Conservation (phyloP, 2,888 invertebrate genomes). For the Eupithecia pulchellata region DNA sequence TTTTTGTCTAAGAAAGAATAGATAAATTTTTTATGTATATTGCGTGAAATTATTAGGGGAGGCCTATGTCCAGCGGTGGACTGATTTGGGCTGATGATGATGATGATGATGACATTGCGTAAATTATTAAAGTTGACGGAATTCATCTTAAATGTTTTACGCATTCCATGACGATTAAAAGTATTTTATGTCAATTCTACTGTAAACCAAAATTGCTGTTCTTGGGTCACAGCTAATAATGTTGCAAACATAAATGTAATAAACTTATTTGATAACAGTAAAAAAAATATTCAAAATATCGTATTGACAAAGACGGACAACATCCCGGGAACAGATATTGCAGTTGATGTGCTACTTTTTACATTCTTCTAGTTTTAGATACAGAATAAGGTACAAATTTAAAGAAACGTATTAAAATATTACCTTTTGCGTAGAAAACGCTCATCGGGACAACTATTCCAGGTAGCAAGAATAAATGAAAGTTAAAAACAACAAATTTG, state of each 20-base stretch:
- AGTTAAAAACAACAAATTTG: not conserved
- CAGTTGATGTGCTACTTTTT: not conserved
- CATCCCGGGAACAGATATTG: not conserved
- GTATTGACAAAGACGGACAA: too few relatives aligned
- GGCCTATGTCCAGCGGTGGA: too few relatives aligned
- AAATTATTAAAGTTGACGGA: not conserved
- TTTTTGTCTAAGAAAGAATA: not conserved
- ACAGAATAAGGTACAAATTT: not conserved
- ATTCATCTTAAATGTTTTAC: not conserved
- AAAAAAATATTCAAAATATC: too few relatives aligned
- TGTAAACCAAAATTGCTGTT: not conserved
- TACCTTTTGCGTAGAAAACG: constrained; percentile 85
- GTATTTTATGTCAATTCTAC: not conserved
- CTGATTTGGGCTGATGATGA: too few relatives aligned
- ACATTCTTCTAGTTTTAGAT: not conserved
- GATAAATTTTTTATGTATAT: too few relatives aligned
- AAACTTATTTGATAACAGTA: not conserved
- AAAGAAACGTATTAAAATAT: not conserved
- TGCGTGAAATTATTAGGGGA: too few relatives aligned
- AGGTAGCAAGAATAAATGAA: constrained; percentile 45
- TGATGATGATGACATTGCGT: too few relatives aligned
- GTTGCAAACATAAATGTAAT: not conserved
- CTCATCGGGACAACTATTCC: constrained; percentile 84
- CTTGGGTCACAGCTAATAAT: not conserved
- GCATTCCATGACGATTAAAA: not conserved